These are phyloP conservation scores for Strix uralensis DNA, from an alignment of 2,113 vertebrate species.

Conservation along the genomic window DNA sequence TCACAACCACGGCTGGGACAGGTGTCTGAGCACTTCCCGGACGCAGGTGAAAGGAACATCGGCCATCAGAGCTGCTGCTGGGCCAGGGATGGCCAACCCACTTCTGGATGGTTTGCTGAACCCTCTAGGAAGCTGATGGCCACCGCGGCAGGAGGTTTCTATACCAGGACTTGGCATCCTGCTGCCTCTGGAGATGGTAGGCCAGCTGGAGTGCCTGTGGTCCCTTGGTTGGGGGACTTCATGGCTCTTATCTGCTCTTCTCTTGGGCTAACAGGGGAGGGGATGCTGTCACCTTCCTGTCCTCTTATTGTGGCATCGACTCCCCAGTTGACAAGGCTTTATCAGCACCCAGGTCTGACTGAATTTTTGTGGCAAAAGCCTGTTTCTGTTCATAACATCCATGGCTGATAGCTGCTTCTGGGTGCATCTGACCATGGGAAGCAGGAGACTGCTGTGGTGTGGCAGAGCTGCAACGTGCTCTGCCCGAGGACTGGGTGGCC, in stretches of 20 bases:
- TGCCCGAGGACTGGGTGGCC: background rate
- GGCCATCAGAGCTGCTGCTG: background rate
- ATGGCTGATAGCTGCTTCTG: background rate
- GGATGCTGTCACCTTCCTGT: background rate
- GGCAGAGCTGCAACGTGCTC: background rate
- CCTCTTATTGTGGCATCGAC: fast-evolving
- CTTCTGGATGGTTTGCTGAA: fast-evolving
- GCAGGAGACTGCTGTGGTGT: fast-evolving
- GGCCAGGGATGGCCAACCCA: fast-evolving
- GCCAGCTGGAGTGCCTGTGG: background rate
- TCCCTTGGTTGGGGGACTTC: background rate
- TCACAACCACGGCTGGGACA: fast-evolving
- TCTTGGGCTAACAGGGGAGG: fast-evolving
- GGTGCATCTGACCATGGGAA: background rate
- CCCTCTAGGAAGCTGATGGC: background rate
- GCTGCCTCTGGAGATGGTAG: background rate
- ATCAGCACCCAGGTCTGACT: background rate
- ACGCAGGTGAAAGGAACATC: background rate
- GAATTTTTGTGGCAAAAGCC: background rate
- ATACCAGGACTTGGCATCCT: background rate
- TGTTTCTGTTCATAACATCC: background rate
- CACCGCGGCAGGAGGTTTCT: background rate
- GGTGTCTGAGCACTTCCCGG: fast-evolving
- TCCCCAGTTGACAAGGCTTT: background rate
- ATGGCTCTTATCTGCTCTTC: background rate